Conservation (phyloP, 2,888 invertebrate species). For the Palloptera scutellata region DNA sequence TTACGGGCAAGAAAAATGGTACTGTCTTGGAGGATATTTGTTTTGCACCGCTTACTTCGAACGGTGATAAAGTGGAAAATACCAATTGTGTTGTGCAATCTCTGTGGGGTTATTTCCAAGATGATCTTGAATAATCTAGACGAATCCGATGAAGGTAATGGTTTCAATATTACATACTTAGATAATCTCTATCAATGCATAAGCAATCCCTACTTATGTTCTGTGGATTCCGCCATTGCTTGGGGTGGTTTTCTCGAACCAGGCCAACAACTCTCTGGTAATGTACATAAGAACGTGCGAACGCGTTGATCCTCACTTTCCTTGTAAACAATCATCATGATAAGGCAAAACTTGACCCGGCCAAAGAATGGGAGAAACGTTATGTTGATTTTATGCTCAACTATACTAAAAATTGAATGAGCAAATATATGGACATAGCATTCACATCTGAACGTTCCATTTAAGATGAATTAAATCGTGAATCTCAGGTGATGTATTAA, state of each 20-base stretch:
- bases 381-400: constrained; percentile 84
- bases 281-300: constrained; percentile 79
- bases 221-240: constrained; percentile 89
- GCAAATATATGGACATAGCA: constrained; percentile 81
- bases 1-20: constrained; percentile 60
- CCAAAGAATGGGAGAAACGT: constrained; percentile 84
- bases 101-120: constrained; percentile 90
- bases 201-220: constrained; percentile 79
- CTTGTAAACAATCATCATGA: constrained; percentile 89
- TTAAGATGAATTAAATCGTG: constrained; percentile 92
- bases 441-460: constrained; percentile 92
- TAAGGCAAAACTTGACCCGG: constrained; percentile 75
- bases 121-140: constrained; percentile 71
- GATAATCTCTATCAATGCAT: constrained; percentile 78
- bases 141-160: constrained; percentile 61
- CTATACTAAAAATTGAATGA: constrained; percentile 73
- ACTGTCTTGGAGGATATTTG: constrained; percentile 83
- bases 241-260: constrained; percentile 86
- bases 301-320: constrained; percentile 88
- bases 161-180: constrained; percentile 71
- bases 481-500: constrained; percentile 92
- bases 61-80: constrained; percentile 68
- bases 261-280: constrained; percentile 70
- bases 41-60: constrained; percentile 83
- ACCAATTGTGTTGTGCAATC: constrained; percentile 87